phyloP scores from a whole-genome alignment of 2,113 vertebrate species.

The Halcyon senegalensis region DNA sequence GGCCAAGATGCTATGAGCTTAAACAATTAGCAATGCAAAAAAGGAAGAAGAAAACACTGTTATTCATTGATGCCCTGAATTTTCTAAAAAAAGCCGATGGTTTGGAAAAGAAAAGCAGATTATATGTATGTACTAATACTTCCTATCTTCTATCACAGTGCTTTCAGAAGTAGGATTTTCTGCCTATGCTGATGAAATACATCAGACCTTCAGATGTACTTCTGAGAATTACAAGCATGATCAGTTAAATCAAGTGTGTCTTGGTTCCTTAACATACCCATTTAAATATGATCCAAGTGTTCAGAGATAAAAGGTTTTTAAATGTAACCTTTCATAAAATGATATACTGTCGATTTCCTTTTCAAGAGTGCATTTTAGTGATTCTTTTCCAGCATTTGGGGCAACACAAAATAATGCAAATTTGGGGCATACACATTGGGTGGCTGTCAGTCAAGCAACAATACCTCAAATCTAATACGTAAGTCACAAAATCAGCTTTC shows the following conservation, averaged over 20 bases:
- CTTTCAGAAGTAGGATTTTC: constrained; percentile 40
- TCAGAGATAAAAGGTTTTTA: constrained; percentile 24
- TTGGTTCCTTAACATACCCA: background rate
- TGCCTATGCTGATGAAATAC: constrained; percentile 11
- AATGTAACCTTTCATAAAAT: background rate
- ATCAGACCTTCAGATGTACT: constrained; percentile 11
- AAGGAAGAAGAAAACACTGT: background rate
- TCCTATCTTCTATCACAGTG: background rate
- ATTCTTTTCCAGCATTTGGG: background rate
- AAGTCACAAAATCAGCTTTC: background rate
- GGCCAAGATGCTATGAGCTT: background rate
- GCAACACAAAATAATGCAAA: background rate
- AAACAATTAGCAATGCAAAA: constrained; percentile 32
- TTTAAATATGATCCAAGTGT: background rate
- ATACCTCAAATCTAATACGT: background rate
- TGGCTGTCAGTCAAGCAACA: background rate
- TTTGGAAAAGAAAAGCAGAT: constrained; percentile 34
- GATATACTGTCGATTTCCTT: background rate
- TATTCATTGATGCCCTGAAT: background rate
- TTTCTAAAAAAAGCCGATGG: background rate
- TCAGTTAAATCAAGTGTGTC: constrained; percentile 14
- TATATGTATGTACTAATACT: constrained; percentile 27
- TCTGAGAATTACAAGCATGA: constrained; percentile 2
- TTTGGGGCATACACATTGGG: background rate
- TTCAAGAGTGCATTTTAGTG: background rate